These are phyloP conservation scores for Oncorhynchus kisutch DNA, from an alignment of 2,113 vertebrate species.

Conservation along the genomic window DNA sequence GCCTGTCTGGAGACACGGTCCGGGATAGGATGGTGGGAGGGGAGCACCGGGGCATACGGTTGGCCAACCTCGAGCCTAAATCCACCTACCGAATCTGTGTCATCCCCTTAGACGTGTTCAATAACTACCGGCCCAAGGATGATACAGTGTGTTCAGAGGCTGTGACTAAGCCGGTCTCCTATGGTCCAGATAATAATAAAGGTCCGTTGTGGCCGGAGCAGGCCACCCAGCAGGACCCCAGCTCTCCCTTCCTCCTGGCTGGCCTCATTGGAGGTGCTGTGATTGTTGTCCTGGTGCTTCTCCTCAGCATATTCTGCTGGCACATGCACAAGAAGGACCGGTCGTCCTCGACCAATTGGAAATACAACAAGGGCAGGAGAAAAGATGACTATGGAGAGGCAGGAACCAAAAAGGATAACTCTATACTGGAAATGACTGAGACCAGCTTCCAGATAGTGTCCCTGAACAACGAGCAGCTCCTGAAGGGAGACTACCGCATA, in stretches of 20 bases:
- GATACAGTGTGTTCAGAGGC: slow-evolving; percentile 87
- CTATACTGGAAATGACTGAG: slow-evolving; percentile 97
- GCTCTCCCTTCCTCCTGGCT: slow-evolving; percentile 86
- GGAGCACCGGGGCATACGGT: slow-evolving; percentile 78
- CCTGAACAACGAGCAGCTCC: slow-evolving; percentile 95
- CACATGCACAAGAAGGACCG: slow-evolving; percentile 90
- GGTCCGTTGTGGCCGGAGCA: slow-evolving; percentile 83
- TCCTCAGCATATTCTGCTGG: slow-evolving; percentile 92
- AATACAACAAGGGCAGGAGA: slow-evolving; percentile 90
- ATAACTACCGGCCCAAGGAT: slow-evolving; percentile 81
- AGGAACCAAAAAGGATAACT: slow-evolving; percentile 95
- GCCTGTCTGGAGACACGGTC: slow-evolving; percentile 83
- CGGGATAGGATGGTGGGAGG: slow-evolving; percentile 86
- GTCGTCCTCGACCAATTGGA: slow-evolving; percentile 88
- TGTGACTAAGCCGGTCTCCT: slow-evolving; percentile 77
- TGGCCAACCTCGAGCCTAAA: slow-evolving; percentile 83
- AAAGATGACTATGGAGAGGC: slow-evolving; percentile 95
- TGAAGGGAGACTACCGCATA: slow-evolving; percentile 95
- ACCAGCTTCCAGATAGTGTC: slow-evolving; percentile 96
- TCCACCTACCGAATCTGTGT: slow-evolving; percentile 90
- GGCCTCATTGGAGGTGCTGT: slow-evolving; percentile 88
- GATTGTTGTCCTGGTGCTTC: slow-evolving; percentile 82
- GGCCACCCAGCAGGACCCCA: slow-evolving; percentile 80
- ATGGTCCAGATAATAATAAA: slow-evolving; percentile 82
- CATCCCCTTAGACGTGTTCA: slow-evolving; percentile 85